phyloP scores from a whole-genome alignment of 2,888 invertebrate genomes.

The Polydrusus tereticollis region DNA sequence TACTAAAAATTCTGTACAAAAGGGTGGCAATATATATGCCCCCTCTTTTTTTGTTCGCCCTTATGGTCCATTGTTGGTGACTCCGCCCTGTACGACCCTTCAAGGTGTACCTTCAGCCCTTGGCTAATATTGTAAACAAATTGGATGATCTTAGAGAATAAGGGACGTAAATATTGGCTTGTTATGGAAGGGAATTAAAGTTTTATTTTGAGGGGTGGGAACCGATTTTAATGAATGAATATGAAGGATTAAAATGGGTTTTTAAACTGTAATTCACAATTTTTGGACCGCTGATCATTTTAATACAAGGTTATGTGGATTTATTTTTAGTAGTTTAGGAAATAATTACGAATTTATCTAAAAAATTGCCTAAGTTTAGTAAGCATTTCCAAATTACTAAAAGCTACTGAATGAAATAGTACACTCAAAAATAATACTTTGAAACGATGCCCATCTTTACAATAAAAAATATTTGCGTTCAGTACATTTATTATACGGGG shows the following conservation, averaged over 20 bases:
- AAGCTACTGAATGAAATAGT: no score
- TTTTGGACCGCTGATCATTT: no score
- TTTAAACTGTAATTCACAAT: neutral
- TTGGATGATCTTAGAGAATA: slow-evolving; percentile 60
- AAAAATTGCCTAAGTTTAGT: no score
- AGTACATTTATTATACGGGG: no score
- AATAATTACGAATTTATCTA: no score
- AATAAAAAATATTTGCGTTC: no score
- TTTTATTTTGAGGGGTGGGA: slow-evolving; percentile 22
- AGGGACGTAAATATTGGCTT: slow-evolving; percentile 61
- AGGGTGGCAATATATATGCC: slow-evolving; percentile 58
- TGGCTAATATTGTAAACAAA: slow-evolving; percentile 60
- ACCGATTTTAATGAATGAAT: neutral
- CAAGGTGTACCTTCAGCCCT: slow-evolving; percentile 53
- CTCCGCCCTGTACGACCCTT: slow-evolving; percentile 61
- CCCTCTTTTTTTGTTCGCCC: slow-evolving; percentile 59
- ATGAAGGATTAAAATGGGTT: neutral
- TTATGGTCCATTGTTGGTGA: slow-evolving; percentile 59
- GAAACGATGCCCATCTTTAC: no score
- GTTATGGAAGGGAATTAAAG: slow-evolving; percentile 31
- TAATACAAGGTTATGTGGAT: no score
- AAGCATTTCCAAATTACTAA: no score
- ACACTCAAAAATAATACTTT: no score
- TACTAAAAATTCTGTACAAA: slow-evolving; percentile 9
- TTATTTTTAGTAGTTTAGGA: no score